A percentile compares a stretch with the other conserved stretches of the same genome.
phyloP scores from a whole-genome alignment of 2,797 vertebrate genomes.

The Diglossa cyanea region DNA sequence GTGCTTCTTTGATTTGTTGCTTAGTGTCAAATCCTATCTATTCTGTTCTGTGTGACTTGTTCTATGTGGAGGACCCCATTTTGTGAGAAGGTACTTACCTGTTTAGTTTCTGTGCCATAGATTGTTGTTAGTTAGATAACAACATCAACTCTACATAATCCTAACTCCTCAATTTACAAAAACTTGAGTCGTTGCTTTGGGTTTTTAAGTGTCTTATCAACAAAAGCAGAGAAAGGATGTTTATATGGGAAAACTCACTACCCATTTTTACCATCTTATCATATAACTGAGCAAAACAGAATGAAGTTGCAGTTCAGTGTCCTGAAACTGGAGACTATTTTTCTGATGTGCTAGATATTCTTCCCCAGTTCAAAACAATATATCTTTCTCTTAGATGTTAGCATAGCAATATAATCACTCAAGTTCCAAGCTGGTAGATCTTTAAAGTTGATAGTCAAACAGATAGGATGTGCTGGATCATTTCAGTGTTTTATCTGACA shows the following conservation, averaged over 20 bases:
- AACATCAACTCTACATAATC: not conserved
- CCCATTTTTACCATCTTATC: not conserved
- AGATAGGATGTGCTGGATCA: not conserved
- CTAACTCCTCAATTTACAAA: not conserved
- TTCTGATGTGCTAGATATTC: not conserved
- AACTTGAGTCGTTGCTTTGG: not conserved
- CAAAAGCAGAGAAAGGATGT: not conserved
- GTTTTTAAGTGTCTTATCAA: not conserved
- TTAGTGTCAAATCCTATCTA: not conserved
- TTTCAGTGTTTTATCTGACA: not conserved
- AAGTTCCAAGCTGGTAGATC: not conserved
- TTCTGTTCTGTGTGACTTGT: not conserved
- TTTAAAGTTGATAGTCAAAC: not conserved
- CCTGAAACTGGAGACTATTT: not conserved
- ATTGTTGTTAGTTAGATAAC: not conserved
- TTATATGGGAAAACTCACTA: not conserved
- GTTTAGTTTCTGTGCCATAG: not conserved
- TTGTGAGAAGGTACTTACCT: not conserved
- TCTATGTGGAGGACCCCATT: not conserved
- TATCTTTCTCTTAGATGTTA: not conserved
- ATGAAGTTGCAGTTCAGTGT: not conserved
- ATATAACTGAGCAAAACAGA: not conserved
- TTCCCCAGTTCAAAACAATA: not conserved
- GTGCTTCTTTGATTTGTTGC: not conserved
- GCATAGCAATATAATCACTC: not conserved